phyloP scores from a whole-genome alignment of 2,888 invertebrate species.

The Trimorus sp. region DNA sequence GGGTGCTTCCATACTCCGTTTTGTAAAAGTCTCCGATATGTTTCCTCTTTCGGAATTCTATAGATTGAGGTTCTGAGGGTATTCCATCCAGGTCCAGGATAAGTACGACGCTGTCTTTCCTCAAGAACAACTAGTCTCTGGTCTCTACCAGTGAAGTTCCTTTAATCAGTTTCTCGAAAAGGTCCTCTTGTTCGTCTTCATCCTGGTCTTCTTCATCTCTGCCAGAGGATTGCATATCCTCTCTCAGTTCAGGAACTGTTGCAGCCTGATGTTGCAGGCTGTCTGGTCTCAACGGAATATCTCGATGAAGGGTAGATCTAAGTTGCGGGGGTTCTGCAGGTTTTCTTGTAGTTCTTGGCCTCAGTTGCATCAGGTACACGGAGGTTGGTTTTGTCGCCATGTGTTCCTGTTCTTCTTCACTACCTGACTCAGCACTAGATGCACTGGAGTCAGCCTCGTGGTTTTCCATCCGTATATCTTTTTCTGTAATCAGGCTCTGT shows the following conservation, averaged over 20 bases:
- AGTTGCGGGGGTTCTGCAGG: no score
- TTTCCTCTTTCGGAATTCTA: neutral
- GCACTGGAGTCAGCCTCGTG: no score
- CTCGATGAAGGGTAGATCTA: no score
- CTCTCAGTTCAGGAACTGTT: neutral
- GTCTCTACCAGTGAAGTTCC: constrained; percentile 14
- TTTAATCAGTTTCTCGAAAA: neutral
- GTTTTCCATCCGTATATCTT: no score
- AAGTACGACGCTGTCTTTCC: constrained; percentile 19
- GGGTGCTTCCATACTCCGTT: constrained; percentile 5
- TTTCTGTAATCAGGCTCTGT: neutral
- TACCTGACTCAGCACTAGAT: no score
- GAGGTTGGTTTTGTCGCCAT: no score
- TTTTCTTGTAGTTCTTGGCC: no score
- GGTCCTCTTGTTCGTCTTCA: neutral
- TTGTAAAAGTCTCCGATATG: constrained; percentile 9
- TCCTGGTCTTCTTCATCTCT: neutral
- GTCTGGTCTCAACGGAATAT: no score
- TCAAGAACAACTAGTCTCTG: constrained; percentile 15
- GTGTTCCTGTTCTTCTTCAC: no score
- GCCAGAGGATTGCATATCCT: no score
- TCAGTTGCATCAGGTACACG: no score
- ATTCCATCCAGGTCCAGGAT: constrained; percentile 6
- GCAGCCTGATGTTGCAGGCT: no score
- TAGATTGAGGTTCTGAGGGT: constrained; percentile 21